Evolutionary conservation across 2,113 vertebrate genomes (phyloP), one percentile per base, ranked within the genome.

Genomic region (Delphinus delphis): DNA sequence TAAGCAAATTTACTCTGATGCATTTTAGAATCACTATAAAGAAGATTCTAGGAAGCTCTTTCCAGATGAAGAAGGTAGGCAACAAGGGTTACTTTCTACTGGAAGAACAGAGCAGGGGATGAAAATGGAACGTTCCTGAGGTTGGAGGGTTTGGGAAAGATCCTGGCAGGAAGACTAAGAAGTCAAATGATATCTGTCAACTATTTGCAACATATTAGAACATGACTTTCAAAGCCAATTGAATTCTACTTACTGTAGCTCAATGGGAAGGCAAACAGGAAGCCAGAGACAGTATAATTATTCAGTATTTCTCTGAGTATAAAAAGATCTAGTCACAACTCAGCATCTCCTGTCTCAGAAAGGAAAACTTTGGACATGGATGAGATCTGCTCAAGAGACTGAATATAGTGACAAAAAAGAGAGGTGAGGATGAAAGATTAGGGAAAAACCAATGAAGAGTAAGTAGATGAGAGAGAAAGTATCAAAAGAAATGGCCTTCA

Each of bases 311-410:
- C 44, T 18, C 8, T 38, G 10, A 94, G 11, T 74, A 67, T 88
- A 79, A 87, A 94, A 94, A 92, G 2, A 80, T 79, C 38, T 79
- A 85, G 36, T 84, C 36, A 81, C 6, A 96, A 85, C 20, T 94
- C 7, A 91, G 23, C 31, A 17, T 97, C 17, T 79, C 20, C 5
- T 71, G 14, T 71, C 41, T 92, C 58, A 92, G 31, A 96, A 94
- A 81, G 10, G 68, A 13, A 76, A 94, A 82, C 26, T 58, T 89
- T 41, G 50, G n/a, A 41, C 14, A 91, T 76, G 50, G 58, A 53
- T 85, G 21, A 36, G 7, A 81, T 95, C 2, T 81, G 41, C 47
- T 88, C 2, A 26, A n/a, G 21, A 38, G 71, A 76, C 8, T 65
- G 55, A 82, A 47, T 50, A 86, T 14, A 73, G 23, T 76, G 26